Base-by-base conservation (phyloP, 2,888 invertebrate species). In the Habrosyne pyritoides region DNA sequence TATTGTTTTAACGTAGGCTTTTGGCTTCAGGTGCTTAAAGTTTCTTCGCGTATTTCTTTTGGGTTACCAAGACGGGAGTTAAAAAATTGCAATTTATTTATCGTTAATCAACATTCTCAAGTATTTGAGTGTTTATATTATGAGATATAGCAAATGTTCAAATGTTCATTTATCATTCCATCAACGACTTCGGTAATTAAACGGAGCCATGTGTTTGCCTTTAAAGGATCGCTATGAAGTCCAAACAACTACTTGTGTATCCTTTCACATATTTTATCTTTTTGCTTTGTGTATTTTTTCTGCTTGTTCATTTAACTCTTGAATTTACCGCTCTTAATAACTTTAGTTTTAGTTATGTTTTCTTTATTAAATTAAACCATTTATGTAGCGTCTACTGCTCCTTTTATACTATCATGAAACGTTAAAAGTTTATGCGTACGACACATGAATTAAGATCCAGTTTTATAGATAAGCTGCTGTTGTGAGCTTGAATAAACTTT, bases 71-170 rank as follows among this genome's bases (percentile, higher is more conserved):
- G n/a, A 4, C 33, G n/a, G 8, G 18, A 42, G 8, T 42, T 42
- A n/a, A 5, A 24, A 24, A n/a, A n/a, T n/a, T n/a, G n/a, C 24
- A 24, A 14, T 42, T 12, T 36, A 42, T 42, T 42, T 42, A 42
- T 8, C 42, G 14, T 42, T 42, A 14, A 42, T 42, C 18, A 42
- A 42, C 42, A 42, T 42, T 42, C 18, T 6, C 42, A 42, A 42
- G n/a, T 14, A 36, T 42, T 6, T 42, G 18, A 42, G 8, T 42
- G 18, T 36, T 2, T 36, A 36, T 4, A 14, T 24, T 36, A 6
- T 57, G 53, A 53, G 58, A 51, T 47, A 36, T 21, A 56, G 58
- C 51, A 53, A 56, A 59, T 56, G 55, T 55, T 33, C 47, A 48
- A 28, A 47, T 54, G 53, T 58, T 26, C 8, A 49, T 24, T 42